Evolutionary conservation across 1,140 invertebrate species (phyloP), one percentile per base, ranked within the genome.

Genomic region (Amyelois transitella): DNA sequence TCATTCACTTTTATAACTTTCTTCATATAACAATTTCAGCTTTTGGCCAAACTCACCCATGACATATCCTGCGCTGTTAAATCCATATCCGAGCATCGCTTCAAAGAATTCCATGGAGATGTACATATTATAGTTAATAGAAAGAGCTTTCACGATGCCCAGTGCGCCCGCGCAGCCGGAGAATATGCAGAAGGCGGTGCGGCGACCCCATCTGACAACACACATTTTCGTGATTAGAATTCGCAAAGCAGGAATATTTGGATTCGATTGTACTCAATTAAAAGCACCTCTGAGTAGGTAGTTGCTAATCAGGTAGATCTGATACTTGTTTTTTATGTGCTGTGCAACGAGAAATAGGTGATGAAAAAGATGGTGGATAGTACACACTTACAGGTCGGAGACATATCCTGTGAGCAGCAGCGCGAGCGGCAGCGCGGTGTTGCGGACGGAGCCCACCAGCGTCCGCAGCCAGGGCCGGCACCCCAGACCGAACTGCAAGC

Each of bases 401-500:
- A 93, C 64, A 66, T 91, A 89, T 47, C 93, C 93, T 8, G 91
- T 90, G 48, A 94, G 88, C 7, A 92, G 88, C 57, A 94, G 83
- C 14, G 93, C 91, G 12, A 94, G 65, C 44, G 94, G 92, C 66
- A 93, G 91, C 20, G 93, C 93, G 22, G 92, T 66, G 69, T 92
- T 94, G 60, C 93, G 93, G 24, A 94, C 88, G 3, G 93, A 93
- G 28, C 93, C 93, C 21, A 94, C 90, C 58, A 94, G 69, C 0
- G 93, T 91, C 48, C 93, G 76, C 77, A 91, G 92, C 93, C 93
- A 94, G 69, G 91, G 88, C 69, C 91, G 65, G 63, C 81, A 86
- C 53, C 69, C 85, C 62, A 89, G 64, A 50, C 62, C 60, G 67
- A 88, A 83, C 81, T 70, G 69, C 38, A 48, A 48, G 7, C n/a